Conservation (phyloP, 92 coral and sea anemone species). For the Muricea muricata region DNA sequence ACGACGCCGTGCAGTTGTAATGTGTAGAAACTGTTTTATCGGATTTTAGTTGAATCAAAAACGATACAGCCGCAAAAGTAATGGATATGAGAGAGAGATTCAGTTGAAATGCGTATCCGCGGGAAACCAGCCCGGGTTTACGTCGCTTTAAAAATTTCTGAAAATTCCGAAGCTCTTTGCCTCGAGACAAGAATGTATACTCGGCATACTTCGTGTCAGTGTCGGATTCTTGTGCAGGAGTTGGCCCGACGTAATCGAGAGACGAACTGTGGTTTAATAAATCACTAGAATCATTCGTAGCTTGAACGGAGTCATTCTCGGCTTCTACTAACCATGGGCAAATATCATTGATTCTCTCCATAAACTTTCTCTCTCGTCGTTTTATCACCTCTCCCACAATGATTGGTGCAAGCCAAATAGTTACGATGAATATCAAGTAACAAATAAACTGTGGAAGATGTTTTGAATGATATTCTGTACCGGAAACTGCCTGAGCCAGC, state of each 20-base stretch:
- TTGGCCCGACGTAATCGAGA: neutral
- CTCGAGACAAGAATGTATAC: constrained; percentile 22
- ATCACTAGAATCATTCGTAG: too few relatives aligned
- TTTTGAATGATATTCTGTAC: constrained; percentile 1
- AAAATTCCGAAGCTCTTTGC: constrained; percentile 27
- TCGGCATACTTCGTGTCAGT: neutral
- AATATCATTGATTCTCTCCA: constrained; percentile 19
- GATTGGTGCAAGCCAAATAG: constrained; percentile 14
- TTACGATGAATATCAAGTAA: constrained; percentile 27
- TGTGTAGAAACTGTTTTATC: neutral
- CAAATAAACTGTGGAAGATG: constrained; percentile 38
- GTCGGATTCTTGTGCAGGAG: neutral
- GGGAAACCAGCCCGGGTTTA: constrained; percentile 22
- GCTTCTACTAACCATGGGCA: constrained; percentile 10
- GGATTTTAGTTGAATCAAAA: neutral
- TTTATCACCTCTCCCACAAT: constrained; percentile 14
- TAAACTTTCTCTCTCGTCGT: constrained; percentile 6
- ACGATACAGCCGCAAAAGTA: neutral
- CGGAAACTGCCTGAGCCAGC: constrained; percentile 31
- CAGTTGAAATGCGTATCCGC: constrained; percentile 11
- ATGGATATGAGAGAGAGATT: constrained; percentile 8
- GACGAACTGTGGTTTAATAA: too few relatives aligned
- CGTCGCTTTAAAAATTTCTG: constrained; percentile 1
- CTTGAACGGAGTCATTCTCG: neutral
- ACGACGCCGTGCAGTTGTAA: neutral